Conservation (phyloP, 2,888 invertebrate species). For the Drosophila putrida region DNA sequence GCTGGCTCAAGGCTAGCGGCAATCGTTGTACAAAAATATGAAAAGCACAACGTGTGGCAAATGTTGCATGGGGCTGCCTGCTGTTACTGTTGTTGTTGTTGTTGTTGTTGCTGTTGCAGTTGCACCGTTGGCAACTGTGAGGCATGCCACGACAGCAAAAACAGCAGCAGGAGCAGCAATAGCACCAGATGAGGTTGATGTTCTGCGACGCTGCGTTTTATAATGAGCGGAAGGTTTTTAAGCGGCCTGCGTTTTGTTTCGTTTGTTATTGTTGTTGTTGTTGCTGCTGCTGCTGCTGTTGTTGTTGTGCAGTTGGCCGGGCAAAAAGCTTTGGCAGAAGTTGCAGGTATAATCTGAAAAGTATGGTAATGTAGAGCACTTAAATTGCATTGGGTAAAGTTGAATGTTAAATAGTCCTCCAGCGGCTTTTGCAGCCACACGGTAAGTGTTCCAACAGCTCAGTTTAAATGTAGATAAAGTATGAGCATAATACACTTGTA, state of each 20-base stretch:
- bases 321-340: conserved; percentile 38
- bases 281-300: conserved; percentile 19
- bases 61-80: conserved; percentile 31
- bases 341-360: conserved; percentile 44
- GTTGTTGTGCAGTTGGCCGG: conserved; percentile 28
- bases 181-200: conserved; percentile 64
- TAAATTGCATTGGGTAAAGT: conserved; percentile 25
- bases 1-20: conserved; percentile 64
- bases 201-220: conserved; percentile 61
- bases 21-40: conserved; percentile 72
- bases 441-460: conserved; percentile 16
- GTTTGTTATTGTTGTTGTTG: conserved; percentile 9
- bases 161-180: conserved; percentile 20
- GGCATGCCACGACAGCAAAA: conserved; percentile 43
- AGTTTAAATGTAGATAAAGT: conserved; percentile 11
- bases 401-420: conserved; percentile 18
- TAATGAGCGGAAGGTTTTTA: conserved; percentile 73
- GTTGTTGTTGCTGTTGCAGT: conserved; percentile 22
- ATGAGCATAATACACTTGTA: not conserved
- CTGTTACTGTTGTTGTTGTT: conserved; percentile 25
- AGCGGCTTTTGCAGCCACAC: not conserved
- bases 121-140: conserved; percentile 37
- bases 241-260: conserved; percentile 48
- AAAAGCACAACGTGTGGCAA: conserved; percentile 71
- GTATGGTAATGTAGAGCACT: conserved; percentile 51